Percentiles rank a stretch among this genome's conserved stretches.
phyloP scores from a whole-genome alignment of 2,888 invertebrate genomes.

The Ptilodon capucinus region DNA sequence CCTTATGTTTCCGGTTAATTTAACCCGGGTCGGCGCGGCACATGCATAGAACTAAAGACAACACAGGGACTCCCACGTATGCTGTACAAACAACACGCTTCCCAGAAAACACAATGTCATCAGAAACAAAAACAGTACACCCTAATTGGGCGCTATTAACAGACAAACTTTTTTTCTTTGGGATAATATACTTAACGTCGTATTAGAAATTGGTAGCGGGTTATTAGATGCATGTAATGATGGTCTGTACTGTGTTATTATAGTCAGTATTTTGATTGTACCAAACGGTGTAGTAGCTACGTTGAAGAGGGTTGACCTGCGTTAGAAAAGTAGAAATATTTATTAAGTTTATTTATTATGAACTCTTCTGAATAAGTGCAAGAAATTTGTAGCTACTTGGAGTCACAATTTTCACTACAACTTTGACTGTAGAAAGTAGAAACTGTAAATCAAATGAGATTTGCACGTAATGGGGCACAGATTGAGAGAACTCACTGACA shows the following conservation, averaged over 20 bases:
- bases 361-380: too few relatives aligned
- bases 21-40: conserved; percentile 70
- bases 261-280: not conserved
- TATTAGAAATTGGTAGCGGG: conserved; percentile 28
- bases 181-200: conserved; percentile 47
- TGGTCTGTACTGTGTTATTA: conserved; percentile 5
- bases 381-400: too few relatives aligned
- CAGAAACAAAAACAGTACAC: conserved; percentile 63
- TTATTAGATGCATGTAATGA: conserved; percentile 32
- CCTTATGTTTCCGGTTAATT: conserved; percentile 78
- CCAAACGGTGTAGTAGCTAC: not conserved
- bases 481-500: not conserved
- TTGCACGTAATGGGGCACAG: not conserved
- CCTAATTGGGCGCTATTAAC: conserved; percentile 65
- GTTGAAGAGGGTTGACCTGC: too few relatives aligned
- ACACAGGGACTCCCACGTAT: conserved; percentile 67
- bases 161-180: conserved; percentile 43
- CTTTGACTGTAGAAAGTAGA: not conserved
- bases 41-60: conserved; percentile 57
- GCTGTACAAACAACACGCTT: conserved; percentile 62
- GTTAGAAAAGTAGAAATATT: too few relatives aligned
- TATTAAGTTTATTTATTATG: too few relatives aligned
- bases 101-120: conserved; percentile 74
- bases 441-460: not conserved
- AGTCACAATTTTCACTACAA: too few relatives aligned